Percentiles rank a stretch among this genome's conserved stretches.
Conservation (phyloP, 2,113 vertebrate genomes). For the Ramphastos sulfuratus region DNA sequence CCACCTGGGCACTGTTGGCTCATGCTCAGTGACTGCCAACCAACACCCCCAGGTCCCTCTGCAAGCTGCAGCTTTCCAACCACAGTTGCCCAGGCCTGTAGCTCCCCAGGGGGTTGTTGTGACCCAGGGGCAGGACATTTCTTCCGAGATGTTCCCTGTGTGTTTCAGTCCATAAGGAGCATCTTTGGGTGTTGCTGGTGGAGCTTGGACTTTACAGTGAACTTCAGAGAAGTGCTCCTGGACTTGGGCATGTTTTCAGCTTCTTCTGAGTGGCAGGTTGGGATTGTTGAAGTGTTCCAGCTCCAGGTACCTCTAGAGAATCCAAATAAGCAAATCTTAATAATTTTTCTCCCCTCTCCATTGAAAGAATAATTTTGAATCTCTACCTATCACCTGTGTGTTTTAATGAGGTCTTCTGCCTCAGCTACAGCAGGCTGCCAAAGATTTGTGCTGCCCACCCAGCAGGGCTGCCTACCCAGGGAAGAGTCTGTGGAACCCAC, state of each 20-base stretch:
- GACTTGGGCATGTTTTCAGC: background rate
- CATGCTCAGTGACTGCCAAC: no score
- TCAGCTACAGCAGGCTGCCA: constrained; percentile 58
- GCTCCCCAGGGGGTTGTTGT: no score
- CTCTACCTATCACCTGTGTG: background rate
- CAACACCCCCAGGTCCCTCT: no score
- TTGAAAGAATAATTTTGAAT: background rate
- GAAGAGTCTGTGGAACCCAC: background rate
- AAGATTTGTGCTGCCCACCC: constrained; percentile 72
- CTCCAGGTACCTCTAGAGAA: background rate
- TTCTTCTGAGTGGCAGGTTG: background rate
- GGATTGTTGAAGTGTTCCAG: background rate
- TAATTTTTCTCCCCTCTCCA: rapidly evolving
- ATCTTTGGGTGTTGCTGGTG: background rate
- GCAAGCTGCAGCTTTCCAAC: no score
- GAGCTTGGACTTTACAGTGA: background rate
- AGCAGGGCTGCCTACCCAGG: constrained; percentile 22
- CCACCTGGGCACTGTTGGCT: no score
- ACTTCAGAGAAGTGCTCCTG: background rate
- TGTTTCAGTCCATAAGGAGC: background rate
- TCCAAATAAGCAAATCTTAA: background rate
- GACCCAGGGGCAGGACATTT: background rate
- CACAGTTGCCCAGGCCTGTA: no score
- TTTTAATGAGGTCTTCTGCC: background rate
- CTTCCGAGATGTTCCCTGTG: no score